These are phyloP conservation scores for Trichomycterus rosablanca DNA, from an alignment of 2,113 vertebrate genomes.

Conservation along the genomic window DNA sequence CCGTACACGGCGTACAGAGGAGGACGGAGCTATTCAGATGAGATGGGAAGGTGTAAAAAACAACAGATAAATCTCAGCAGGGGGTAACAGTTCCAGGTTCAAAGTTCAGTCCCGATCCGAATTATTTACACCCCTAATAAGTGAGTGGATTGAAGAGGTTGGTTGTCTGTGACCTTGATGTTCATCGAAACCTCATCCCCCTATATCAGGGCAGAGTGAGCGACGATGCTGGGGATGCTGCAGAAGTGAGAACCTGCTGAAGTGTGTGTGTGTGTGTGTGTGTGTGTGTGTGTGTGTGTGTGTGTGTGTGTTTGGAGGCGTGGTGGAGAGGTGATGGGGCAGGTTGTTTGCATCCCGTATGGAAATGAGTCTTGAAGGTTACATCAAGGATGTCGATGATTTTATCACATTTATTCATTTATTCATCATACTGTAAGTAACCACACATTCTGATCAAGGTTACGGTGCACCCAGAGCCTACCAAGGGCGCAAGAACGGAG, in stretches of 20 bases:
- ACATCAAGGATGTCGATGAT: conserved; percentile 63
- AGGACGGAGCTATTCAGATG: conserved; percentile 12
- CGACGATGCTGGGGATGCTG: conserved; percentile 10
- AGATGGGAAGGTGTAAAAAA: conserved; percentile 38
- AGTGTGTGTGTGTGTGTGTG: conserved; percentile 6
- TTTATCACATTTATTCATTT: too few relatives aligned
- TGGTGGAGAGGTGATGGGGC: conserved; percentile 34
- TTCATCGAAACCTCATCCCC: conserved; percentile 68
- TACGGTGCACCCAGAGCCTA: too few relatives aligned
- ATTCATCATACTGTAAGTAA: too few relatives aligned
- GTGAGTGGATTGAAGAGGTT: conserved; percentile 80
- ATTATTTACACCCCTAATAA: conserved; percentile 96
- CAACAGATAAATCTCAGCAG: conserved; percentile 68
- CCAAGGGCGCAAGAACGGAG: too few relatives aligned
- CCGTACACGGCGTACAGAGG: conserved; percentile 47
- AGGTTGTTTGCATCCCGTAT: conserved; percentile 69
- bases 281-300: conserved; percentile 5
- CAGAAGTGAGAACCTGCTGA: conserved; percentile 18
- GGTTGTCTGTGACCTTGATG: conserved; percentile 78
- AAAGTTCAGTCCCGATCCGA: conserved; percentile 82
- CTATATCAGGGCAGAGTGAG: conserved; percentile 59
- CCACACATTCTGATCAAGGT: too few relatives aligned
- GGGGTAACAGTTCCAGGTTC: conserved; percentile 85
- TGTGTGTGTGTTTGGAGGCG: neutral
- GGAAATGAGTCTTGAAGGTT: conserved; percentile 72